Conservation (phyloP, 2,797 vertebrate genomes). For the Tangara arthus region DNA sequence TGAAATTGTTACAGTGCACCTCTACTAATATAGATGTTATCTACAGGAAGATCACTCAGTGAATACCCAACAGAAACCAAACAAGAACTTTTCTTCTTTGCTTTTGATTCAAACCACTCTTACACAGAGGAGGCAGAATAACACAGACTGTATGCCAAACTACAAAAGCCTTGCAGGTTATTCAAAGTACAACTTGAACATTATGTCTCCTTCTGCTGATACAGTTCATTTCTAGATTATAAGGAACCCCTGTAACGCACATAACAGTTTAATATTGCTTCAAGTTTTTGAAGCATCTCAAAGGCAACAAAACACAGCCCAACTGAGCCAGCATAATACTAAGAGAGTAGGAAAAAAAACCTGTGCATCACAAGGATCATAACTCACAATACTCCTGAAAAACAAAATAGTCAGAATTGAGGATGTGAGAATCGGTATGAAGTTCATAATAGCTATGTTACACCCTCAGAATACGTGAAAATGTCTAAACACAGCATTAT, state of each 20-base stretch:
- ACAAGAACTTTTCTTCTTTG: not conserved
- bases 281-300: not conserved
- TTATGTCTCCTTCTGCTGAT: not conserved
- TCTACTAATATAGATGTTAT: not conserved
- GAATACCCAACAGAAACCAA: not conserved
- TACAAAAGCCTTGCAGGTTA: not conserved
- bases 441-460: not conserved
- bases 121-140: not conserved
- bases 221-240: not conserved
- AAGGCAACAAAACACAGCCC: not conserved
- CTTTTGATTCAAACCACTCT: not conserved
- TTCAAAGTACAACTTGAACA: not conserved
- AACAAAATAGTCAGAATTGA: not conserved
- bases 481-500: conserved; percentile 4
- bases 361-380: not conserved
- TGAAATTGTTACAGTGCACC: not conserved
- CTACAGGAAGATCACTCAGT: not conserved
- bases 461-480: not conserved
- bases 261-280: not conserved
- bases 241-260: not conserved
- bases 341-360: not conserved
- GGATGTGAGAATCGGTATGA: not conserved
- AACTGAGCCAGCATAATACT: not conserved
- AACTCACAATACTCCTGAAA: not conserved
- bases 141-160: not conserved